Base-by-base conservation (phyloP, 2,888 invertebrate species). In the Scaptomyza caliginosa region DNA sequence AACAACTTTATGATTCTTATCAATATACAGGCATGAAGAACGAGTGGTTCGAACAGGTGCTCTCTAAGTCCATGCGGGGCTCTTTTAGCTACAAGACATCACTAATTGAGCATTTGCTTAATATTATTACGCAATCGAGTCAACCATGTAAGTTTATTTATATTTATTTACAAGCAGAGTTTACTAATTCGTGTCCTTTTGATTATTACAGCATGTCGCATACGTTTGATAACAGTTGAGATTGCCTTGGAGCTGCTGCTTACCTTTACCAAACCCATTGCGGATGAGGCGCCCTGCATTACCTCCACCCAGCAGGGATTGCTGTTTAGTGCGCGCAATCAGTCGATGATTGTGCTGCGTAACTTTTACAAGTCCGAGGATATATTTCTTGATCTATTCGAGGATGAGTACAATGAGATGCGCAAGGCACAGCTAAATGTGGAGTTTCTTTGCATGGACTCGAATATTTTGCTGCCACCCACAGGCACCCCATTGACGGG, bases 341-440 rank as follows among this genome's bases (percentile, higher is more conserved):
- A 96, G 89, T 96, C 97, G 75, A 96, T 97, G 49, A 94, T 96
- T 0, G 93, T 96, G 26, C 93, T 99, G 11, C 93, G 97, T 45
- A 97, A 96, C 92, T 98, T 97, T 92, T 98, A 98, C 92, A 98
- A 98, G 94, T 96, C 97, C 82, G 99, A 99, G 92, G 99, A 99
- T 89, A 98, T 99, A 84, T 99, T 99, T 92, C 92, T 99, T 59
- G 99, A 99, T 90, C 96, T 99, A 94, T 99, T 99, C 91, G 99
- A 99, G 92, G 98, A 99, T 91, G 99, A 99, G 86, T 98, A 96
- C 91, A 96, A 96, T 89, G 98, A 98, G 92, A 96, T 99, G 94
- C 95, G 95, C 77, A 97, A 96, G 89, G 93, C 95, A 16, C 95
- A 95, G 1, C 90, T 98, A 50, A 97, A 97, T 91, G 97, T 99